phyloP scores from a whole-genome alignment of 2,113 vertebrate genomes.

The Sander vitreus region DNA sequence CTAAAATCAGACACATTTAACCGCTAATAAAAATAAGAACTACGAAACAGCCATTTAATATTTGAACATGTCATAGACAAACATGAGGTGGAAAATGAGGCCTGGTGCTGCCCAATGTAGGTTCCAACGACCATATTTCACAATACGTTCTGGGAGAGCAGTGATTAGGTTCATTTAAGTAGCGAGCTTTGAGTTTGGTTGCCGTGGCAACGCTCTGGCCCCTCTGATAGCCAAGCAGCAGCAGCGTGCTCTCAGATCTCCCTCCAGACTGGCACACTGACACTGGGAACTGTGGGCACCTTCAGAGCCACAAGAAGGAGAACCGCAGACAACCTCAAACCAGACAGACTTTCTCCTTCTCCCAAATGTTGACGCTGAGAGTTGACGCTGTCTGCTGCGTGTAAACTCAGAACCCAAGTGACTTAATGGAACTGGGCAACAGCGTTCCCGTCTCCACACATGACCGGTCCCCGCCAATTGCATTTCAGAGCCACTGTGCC shows the following conservation, averaged over 20 bases:
- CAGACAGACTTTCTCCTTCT: slow-evolving; percentile 80
- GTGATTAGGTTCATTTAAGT: slow-evolving; percentile 49
- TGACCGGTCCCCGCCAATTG: slow-evolving; percentile 55
- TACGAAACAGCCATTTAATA: slow-evolving; percentile 77
- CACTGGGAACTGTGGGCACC: slow-evolving; percentile 78
- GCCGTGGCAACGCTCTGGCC: slow-evolving; percentile 66
- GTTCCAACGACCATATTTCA: slow-evolving; percentile 72
- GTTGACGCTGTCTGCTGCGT: slow-evolving; percentile 73
- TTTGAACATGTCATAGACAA: slow-evolving; percentile 77
- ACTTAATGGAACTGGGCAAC: slow-evolving; percentile 82
- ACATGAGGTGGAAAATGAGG: slow-evolving; percentile 81
- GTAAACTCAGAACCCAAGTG: slow-evolving; percentile 78
- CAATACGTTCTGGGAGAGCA: slow-evolving; percentile 61
- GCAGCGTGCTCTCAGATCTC: slow-evolving; percentile 71
- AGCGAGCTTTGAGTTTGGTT: slow-evolving; percentile 71
- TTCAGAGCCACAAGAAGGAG: slow-evolving; percentile 79
- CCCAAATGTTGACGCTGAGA: slow-evolving; percentile 76
- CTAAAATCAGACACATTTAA: slow-evolving; percentile 73
- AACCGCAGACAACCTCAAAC: slow-evolving; percentile 81
- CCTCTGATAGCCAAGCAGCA: slow-evolving; percentile 73
- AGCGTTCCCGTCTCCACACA: slow-evolving; percentile 65
- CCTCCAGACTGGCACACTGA: slow-evolving; percentile 78
- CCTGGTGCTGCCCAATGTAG: slow-evolving; percentile 43
- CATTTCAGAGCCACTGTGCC: slow-evolving; percentile 56
- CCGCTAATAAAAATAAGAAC: slow-evolving; percentile 80